These are phyloP conservation scores for Lithobates sylvaticus DNA, from an alignment of 2,797 vertebrate species.

Conservation along the genomic window DNA sequence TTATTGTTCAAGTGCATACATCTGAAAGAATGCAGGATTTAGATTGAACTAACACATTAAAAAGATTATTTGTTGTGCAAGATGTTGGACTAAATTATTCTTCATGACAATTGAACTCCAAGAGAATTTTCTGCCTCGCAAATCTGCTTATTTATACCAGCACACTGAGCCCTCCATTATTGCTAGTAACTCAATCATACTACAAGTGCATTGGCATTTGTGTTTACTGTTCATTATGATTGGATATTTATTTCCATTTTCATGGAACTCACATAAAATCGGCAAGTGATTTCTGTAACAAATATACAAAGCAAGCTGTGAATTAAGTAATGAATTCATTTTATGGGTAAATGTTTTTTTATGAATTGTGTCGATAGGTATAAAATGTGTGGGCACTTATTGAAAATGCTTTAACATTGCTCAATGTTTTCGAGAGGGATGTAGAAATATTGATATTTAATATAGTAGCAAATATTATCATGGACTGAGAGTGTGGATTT, in stretches of 20 bases:
- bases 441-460: not conserved
- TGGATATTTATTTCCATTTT: conserved; percentile 37
- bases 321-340: conserved; percentile 38
- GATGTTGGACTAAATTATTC: conserved; percentile 17
- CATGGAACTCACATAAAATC: conserved; percentile 41
- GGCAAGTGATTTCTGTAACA: conserved; percentile 28
- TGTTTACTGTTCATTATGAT: conserved; percentile 32
- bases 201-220: conserved; percentile 28
- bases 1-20: not conserved
- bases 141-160: conserved; percentile 10
- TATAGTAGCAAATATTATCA: not conserved
- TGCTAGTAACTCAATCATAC: conserved; percentile 21
- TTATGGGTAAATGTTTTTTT: conserved; percentile 26
- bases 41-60: not conserved
- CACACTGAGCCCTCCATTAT: not conserved
- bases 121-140: not conserved
- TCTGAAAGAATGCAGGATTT: not conserved
- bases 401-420: conserved; percentile 1
- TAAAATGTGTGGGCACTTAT: conserved; percentile 11
- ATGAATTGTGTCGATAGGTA: conserved; percentile 28
- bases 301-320: conserved; percentile 30
- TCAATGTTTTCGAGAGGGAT: not conserved
- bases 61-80: conserved; percentile 1
- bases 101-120: conserved; percentile 9
- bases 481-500: not conserved